phyloP scores from a whole-genome alignment of 2,888 invertebrate species.

The Panzeria rudis region DNA sequence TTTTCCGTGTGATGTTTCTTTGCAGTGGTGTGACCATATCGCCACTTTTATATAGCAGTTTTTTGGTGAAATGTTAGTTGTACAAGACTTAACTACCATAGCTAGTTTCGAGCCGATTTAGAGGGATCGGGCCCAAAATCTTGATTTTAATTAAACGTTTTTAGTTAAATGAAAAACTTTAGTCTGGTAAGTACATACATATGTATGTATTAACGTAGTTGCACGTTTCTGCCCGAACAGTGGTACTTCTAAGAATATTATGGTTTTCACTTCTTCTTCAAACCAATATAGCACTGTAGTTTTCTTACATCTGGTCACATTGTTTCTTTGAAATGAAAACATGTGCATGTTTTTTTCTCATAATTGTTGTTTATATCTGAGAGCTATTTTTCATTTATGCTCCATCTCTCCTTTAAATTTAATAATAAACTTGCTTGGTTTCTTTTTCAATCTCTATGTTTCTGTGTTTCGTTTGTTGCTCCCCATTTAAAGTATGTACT shows the following conservation, averaged over 20 bases:
- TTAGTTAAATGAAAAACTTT: no score
- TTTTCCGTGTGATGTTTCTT: slow-evolving; percentile 23
- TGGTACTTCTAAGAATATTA: no score
- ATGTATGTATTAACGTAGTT: no score
- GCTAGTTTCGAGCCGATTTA: no score
- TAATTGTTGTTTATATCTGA: slow-evolving; percentile 58
- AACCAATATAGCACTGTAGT: no score
- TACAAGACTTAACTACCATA: no score
- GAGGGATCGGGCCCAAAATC: no score
- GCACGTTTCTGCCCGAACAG: no score
- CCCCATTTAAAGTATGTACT: slow-evolving; percentile 9
- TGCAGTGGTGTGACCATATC: neutral
- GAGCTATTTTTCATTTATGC: slow-evolving; percentile 25
- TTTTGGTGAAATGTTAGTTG: neutral
- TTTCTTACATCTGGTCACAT: neutral
- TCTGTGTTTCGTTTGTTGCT: neutral
- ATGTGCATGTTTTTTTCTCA: slow-evolving; percentile 45
- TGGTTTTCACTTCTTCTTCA: no score
- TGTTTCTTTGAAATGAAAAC: slow-evolving; percentile 30
- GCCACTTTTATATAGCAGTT: no score
- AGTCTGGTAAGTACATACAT: no score
- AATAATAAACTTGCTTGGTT: slow-evolving; percentile 57
- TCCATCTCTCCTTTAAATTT: slow-evolving; percentile 1
- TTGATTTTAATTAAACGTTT: no score
- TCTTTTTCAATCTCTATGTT: slow-evolving; percentile 18